Conservation (phyloP, 2,797 vertebrate species). For the Novumbra hubbsi region DNA sequence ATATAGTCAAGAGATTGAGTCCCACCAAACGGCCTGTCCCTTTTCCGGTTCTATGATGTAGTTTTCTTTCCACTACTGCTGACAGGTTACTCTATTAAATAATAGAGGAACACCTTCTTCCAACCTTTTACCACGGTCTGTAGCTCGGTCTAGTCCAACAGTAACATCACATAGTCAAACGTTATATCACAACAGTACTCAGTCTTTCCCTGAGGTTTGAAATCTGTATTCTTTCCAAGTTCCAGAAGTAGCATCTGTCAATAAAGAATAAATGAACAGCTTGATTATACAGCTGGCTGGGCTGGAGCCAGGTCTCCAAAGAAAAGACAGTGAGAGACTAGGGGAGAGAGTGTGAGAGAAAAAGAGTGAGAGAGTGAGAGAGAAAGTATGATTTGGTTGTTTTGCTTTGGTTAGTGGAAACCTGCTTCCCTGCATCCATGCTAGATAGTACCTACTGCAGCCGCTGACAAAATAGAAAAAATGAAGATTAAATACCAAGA, state of each 20-base stretch:
- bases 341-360: too few relatives aligned
- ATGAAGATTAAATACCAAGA: slow-evolving; percentile 65
- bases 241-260: slow-evolving; percentile 75
- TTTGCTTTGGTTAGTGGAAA: slow-evolving; percentile 65
- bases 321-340: slow-evolving; percentile 31
- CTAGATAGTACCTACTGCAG: slow-evolving; percentile 52
- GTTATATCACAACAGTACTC: slow-evolving; percentile 63
- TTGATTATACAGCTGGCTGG: slow-evolving; percentile 77
- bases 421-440: slow-evolving; percentile 58
- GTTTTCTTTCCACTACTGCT: slow-evolving; percentile 25
- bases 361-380: background rate
- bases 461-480: slow-evolving; percentile 66
- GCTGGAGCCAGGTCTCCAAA: slow-evolving; percentile 58
- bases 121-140: slow-evolving; percentile 31
- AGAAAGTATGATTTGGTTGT: slow-evolving; percentile 59
- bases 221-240: slow-evolving; percentile 58
- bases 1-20: slow-evolving; percentile 2
- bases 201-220: slow-evolving; percentile 65
- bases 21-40: slow-evolving; percentile 1
- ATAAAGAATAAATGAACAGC: slow-evolving; percentile 71
- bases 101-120: slow-evolving; percentile 38
- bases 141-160: slow-evolving; percentile 57
- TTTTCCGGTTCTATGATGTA: slow-evolving; percentile 20
- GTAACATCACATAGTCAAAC: slow-evolving; percentile 61
- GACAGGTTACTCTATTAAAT: slow-evolving; percentile 41